These are phyloP conservation scores for Plutomurus gul DNA, from an alignment of 1,140 invertebrate genomes.

Conservation along the genomic window DNA sequence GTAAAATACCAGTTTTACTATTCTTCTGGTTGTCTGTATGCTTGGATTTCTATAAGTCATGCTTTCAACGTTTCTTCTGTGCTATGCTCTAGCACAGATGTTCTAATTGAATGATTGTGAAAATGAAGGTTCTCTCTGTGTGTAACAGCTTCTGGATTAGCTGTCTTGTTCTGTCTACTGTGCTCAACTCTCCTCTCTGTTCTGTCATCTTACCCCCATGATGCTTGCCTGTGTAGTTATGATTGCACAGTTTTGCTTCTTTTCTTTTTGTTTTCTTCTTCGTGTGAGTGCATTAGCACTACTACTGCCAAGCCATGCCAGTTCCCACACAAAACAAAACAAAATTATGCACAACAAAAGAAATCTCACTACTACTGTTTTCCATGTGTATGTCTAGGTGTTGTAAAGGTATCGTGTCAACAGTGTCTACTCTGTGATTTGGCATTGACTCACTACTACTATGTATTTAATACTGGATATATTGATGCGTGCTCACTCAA, in stretches of 20 bases:
- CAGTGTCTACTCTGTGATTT: not conserved
- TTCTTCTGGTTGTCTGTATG: not conserved
- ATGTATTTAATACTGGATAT: not conserved
- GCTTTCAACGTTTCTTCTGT: conserved; percentile 1
- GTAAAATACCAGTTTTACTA: no score
- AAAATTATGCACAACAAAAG: not conserved
- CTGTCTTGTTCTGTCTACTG: not conserved
- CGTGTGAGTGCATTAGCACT: not conserved
- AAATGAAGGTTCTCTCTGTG: conserved; percentile 2
- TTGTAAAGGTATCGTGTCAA: not conserved
- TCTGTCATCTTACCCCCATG: not conserved
- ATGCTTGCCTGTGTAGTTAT: not conserved
- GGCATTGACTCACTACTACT: not conserved
- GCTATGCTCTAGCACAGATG: not conserved
- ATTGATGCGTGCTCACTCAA: not conserved
- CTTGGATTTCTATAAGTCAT: not conserved
- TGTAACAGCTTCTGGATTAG: conserved; percentile 11
- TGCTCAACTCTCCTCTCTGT: not conserved
- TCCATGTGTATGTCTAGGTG: no score
- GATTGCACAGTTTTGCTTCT: not conserved
- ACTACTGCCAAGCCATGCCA: not conserved
- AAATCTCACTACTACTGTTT: no score
- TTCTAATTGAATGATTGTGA: conserved; percentile 29
- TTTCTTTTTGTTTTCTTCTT: conserved; percentile 3
- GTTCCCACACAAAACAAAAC: not conserved